Percentiles rank a stretch among this genome's conserved stretches.
Conservation (phyloP, 1,140 invertebrate species). For the Lucilia sericata region DNA sequence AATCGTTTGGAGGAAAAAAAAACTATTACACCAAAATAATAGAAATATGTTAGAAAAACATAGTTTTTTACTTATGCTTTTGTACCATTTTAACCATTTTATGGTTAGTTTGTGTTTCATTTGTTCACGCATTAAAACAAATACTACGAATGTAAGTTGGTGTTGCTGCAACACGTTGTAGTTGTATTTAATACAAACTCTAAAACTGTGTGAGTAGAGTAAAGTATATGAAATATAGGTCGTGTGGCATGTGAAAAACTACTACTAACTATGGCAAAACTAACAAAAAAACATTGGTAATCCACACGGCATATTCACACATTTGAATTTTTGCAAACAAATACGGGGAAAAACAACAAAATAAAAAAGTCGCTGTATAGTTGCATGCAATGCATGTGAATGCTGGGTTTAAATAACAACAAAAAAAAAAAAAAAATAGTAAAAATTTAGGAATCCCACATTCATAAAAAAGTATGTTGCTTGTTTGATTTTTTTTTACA, state of each 20-base stretch:
- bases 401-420: background rate
- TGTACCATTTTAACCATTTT: too few species aligned
- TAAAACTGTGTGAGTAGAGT: slow-evolving; percentile 2
- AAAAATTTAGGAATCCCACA: slow-evolving; percentile 12
- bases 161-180: background rate
- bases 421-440: background rate
- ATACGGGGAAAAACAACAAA: background rate
- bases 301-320: background rate
- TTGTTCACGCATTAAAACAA: too few species aligned
- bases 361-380: background rate
- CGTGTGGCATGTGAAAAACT: slow-evolving; percentile 1
- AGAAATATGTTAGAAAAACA: too few species aligned
- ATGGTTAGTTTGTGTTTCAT: too few species aligned
- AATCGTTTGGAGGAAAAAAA: too few species aligned
- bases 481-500: background rate
- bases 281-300: background rate
- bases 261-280: slow-evolving; percentile 22
- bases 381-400: slow-evolving; percentile 23
- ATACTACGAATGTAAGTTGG: too few species aligned
- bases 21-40: too few species aligned
- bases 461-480: slow-evolving; percentile 2
- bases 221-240: slow-evolving; percentile 35
- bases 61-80: too few species aligned
- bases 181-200: background rate
- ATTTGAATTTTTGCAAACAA: background rate